phyloP scores from a whole-genome alignment of 2,113 vertebrate species.

The Xenopus laevis region DNA sequence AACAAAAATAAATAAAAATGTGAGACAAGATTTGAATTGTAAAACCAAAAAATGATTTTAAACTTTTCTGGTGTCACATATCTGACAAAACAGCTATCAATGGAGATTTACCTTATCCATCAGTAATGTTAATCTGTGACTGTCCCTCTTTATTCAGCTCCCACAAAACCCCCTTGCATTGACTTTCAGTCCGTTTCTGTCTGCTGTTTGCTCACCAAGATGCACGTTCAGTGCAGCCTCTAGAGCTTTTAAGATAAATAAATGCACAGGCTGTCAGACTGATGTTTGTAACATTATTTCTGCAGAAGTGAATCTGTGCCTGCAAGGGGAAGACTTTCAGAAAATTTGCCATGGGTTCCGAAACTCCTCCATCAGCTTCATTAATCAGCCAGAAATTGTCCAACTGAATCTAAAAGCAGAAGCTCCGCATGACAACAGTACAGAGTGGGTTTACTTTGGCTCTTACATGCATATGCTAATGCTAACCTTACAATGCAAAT shows the following conservation, averaged over 20 bases:
- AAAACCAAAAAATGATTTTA: too few species aligned
- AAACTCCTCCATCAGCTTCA: constrained; percentile 14
- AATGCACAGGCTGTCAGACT: constrained; percentile 19
- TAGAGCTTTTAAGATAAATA: constrained; percentile 18
- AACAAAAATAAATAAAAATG: too few species aligned
- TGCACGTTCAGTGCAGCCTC: constrained; percentile 8
- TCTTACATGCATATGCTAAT: constrained; percentile 6
- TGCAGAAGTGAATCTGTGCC: constrained; percentile 24
- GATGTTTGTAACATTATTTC: constrained; percentile 37
- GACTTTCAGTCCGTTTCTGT: constrained; percentile 34
- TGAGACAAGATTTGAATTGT: too few species aligned
- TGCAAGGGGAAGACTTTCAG: constrained; percentile 21
- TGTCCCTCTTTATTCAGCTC: constrained; percentile 10
- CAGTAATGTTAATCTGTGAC: constrained; percentile 6
- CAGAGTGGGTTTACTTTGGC: neutral
- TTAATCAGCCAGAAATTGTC: constrained; percentile 22
- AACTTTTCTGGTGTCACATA: too few species aligned
- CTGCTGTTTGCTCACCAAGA: constrained; percentile 15
- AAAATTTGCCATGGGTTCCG: neutral
- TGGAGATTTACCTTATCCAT: neutral
- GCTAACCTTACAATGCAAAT: neutral
- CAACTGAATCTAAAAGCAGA: constrained; percentile 8
- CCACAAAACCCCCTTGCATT: constrained; percentile 2
- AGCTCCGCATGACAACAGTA: neutral
- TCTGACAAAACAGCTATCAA: constrained; percentile 3